Conservation (phyloP, 2,113 vertebrate species). For the Campylomormyrus numenius region DNA sequence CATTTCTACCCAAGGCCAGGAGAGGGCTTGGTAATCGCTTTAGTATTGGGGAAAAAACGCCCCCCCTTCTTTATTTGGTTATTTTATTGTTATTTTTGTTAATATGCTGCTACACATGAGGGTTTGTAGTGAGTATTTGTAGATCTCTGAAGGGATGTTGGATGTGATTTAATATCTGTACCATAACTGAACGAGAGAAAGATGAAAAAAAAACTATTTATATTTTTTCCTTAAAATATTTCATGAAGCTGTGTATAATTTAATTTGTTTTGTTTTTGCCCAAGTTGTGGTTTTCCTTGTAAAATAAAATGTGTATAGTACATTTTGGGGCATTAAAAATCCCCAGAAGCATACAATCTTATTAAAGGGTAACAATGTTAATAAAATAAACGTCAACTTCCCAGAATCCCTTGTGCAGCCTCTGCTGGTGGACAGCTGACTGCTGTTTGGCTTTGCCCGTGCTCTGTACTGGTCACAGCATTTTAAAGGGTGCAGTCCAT, state of each 20-base stretch:
- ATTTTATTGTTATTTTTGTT: conserved; percentile 40
- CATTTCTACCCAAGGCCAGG: neutral
- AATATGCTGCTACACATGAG: conserved; percentile 73
- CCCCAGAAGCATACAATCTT: conserved; percentile 83
- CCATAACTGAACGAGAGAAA: conserved; percentile 78
- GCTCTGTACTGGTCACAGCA: neutral
- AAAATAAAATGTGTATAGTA: conserved; percentile 86
- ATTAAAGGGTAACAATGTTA: conserved; percentile 95
- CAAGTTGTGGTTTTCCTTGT: conserved; percentile 76
- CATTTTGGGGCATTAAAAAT: conserved; percentile 84
- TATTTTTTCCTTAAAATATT: conserved; percentile 93
- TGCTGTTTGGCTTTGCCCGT: neutral
- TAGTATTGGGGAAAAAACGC: conserved; percentile 8
- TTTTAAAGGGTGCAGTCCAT: neutral
- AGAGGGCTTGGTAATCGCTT: conserved; percentile 21
- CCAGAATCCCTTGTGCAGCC: conserved; percentile 21
- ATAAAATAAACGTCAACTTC: conserved; percentile 77
- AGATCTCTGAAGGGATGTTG: conserved; percentile 81
- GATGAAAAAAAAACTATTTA: conserved; percentile 80
- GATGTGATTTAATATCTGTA: conserved; percentile 93
- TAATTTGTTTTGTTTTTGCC: conserved; percentile 69
- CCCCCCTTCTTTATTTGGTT: conserved; percentile 39
- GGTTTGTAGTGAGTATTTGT: conserved; percentile 65
- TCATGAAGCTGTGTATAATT: conserved; percentile 86
- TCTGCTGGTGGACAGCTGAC: too few relatives aligned